Evolutionary conservation across 2,113 vertebrate species (phyloP).

Genomic region (Pluvianellus socialis): DNA sequence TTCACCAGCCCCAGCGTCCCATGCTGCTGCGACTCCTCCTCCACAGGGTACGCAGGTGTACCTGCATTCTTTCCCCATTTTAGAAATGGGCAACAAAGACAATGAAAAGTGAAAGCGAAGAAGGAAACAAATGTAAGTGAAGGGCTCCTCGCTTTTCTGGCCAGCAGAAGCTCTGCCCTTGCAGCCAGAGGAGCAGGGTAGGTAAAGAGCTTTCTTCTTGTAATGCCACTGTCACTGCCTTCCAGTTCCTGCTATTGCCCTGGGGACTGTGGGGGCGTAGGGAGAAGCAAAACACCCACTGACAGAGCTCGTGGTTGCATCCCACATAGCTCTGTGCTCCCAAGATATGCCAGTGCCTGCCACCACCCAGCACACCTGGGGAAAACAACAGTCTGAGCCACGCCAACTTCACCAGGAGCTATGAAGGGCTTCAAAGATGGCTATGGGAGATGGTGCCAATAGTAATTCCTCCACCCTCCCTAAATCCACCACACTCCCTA

Average conservation of each 20-base stretch:
- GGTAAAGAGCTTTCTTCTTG: neutral
- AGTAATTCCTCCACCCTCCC: neutral
- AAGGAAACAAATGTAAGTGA: neutral
- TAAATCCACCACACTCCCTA: neutral
- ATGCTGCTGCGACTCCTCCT: neutral
- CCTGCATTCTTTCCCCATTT: neutral
- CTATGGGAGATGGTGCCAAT: neutral
- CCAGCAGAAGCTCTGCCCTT: neutral
- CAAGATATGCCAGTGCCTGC: neutral
- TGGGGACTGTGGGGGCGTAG: rapidly evolving
- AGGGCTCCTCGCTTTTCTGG: neutral
- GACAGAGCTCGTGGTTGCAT: neutral
- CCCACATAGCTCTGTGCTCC: neutral
- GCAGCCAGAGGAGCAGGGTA: neutral
- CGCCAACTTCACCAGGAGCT: neutral
- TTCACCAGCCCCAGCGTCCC: neutral
- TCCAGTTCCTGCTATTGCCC: neutral
- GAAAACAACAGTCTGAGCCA: neutral
- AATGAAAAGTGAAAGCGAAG: neutral
- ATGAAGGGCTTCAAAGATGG: neutral
- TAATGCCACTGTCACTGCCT: neutral
- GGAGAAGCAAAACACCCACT: neutral
- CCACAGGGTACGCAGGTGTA: neutral
- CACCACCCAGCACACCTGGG: neutral
- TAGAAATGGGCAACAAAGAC: neutral